phyloP scores from a whole-genome alignment of 2,113 vertebrate species.

The Prochilodus magdalenae region DNA sequence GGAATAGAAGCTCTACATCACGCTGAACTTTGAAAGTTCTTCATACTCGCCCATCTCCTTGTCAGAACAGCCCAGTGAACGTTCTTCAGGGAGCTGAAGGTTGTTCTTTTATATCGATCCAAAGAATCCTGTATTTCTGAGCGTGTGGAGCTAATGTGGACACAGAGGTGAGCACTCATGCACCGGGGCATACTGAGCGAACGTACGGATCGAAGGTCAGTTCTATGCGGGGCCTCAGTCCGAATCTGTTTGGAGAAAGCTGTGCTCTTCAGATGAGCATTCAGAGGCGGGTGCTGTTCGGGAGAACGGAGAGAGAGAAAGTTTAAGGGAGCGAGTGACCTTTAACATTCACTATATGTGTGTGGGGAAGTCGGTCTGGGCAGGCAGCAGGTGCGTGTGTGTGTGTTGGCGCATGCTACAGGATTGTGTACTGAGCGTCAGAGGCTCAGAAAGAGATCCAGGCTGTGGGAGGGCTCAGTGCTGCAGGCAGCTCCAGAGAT shows the following conservation, averaged over 20 bases:
- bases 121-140: background rate
- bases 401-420: constrained; percentile 7
- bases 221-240: background rate
- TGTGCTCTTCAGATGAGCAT: constrained; percentile 12
- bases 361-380: constrained; percentile 6
- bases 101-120: too few relatives aligned
- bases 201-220: background rate
- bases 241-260: constrained; percentile 12
- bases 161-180: background rate
- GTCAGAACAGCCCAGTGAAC: too few relatives aligned
- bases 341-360: constrained; percentile 16
- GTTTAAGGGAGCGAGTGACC: constrained; percentile 35
- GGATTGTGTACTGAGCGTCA: constrained; percentile 10
- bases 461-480: background rate
- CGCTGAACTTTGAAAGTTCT: too few relatives aligned
- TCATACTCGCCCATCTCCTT: too few relatives aligned
- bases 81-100: too few relatives aligned
- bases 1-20: too few relatives aligned
- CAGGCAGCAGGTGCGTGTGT: constrained; percentile 9
- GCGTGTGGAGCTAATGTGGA: too few relatives aligned
- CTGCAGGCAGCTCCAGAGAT: constrained; percentile 36
- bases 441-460: constrained; percentile 3
- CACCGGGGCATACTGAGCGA: background rate
- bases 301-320: constrained; percentile 17
- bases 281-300: constrained; percentile 28